phyloP scores from a whole-genome alignment of 2,797 vertebrate species.

The Scolopax rusticola region DNA sequence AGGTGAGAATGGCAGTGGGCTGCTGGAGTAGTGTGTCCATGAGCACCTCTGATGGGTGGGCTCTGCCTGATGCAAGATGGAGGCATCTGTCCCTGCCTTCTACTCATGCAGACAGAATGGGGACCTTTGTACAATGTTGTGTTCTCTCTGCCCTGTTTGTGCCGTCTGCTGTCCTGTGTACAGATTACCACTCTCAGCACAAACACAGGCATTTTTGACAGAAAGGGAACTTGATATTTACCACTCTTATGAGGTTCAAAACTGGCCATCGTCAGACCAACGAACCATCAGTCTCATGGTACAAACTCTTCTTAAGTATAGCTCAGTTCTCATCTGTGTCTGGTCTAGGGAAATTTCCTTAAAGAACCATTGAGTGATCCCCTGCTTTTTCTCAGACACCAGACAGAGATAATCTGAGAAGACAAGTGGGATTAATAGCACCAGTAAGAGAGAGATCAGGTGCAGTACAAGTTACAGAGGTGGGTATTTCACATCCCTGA shows the following conservation, averaged over 20 bases:
- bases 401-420: not conserved
- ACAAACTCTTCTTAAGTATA: not conserved
- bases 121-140: not conserved
- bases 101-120: not conserved
- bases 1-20: not conserved
- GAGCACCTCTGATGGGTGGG: not conserved
- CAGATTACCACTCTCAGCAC: not conserved
- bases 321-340: not conserved
- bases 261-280: not conserved
- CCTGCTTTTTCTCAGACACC: fast-evolving
- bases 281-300: not conserved
- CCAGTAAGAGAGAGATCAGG: not conserved
- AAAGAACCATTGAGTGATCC: not conserved
- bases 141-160: not conserved
- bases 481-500: not conserved
- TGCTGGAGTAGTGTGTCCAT: not conserved
- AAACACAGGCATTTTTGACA: not conserved
- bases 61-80: not conserved
- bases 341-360: not conserved
- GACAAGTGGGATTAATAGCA: not conserved
- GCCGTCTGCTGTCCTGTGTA: not conserved
- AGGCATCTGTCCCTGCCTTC: not conserved
- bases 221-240: not conserved
- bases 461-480: not conserved
- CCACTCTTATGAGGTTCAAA: not conserved